These are phyloP conservation scores for Palloptera scutellata DNA, from an alignment of 2,888 invertebrate species.

Conservation along the genomic window DNA sequence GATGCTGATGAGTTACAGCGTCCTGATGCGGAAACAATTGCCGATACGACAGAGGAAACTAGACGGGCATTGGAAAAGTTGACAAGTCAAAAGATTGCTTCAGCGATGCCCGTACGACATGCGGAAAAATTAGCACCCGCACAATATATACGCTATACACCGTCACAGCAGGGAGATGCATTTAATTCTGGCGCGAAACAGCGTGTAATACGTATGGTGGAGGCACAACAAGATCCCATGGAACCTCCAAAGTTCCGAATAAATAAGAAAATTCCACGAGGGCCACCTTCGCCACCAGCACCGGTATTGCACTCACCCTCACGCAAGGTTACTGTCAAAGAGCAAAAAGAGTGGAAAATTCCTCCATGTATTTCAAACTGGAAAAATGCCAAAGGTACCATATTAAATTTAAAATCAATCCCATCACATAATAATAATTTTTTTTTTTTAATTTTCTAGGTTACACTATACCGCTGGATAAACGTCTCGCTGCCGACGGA, in stretches of 20 bases:
- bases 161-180: conserved; percentile 93
- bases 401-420: neutral
- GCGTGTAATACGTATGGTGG: conserved; percentile 94
- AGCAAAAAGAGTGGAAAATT: conserved; percentile 98
- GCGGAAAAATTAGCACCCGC: conserved; percentile 94
- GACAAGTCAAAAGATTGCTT: conserved; percentile 89
- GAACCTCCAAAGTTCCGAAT: conserved; percentile 98
- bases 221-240: conserved; percentile 95
- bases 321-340: conserved; percentile 95
- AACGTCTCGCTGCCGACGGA: conserved; percentile 97
- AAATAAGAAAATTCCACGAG: conserved; percentile 98
- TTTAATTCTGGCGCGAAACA: conserved; percentile 98
- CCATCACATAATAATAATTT: neutral
- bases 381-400: conserved; percentile 95
- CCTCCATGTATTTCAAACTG: conserved; percentile 99
- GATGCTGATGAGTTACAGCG: conserved; percentile 91
- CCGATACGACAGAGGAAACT: conserved; percentile 90
- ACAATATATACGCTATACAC: conserved; percentile 97
- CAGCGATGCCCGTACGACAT: conserved; percentile 95
- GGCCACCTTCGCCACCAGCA: conserved; percentile 98
- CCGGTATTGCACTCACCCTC: conserved; percentile 99
- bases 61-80: conserved; percentile 87
- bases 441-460: conserved; percentile 35
- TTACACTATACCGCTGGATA: conserved; percentile 95
- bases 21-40: conserved; percentile 86